Percentiles rank a stretch among this genome's conserved stretches.
phyloP scores from a whole-genome alignment of 2,888 invertebrate species.

The Dusona sp. region DNA sequence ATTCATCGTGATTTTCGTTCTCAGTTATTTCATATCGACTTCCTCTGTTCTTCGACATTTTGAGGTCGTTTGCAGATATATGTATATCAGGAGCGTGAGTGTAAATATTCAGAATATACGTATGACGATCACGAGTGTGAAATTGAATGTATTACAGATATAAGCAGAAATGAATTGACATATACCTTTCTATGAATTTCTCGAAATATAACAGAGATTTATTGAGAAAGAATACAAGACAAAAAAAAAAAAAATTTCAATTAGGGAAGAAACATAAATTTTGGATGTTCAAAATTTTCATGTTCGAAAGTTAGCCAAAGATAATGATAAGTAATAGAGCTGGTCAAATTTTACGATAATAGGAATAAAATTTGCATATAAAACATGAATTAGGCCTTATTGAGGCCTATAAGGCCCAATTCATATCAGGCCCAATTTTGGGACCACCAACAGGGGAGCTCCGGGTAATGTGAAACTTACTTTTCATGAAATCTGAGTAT shows the following conservation, averaged over 20 bases:
- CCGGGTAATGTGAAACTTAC: no score
- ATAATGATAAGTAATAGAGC: constrained; percentile 33
- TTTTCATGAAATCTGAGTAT: no score
- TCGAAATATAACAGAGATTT: constrained; percentile 15
- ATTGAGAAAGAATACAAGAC: constrained; percentile 24
- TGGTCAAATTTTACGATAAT: constrained; percentile 27
- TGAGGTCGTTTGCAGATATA: constrained; percentile 12
- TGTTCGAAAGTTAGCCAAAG: constrained; percentile 22
- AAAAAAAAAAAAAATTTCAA: constrained; percentile 10
- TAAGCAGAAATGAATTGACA: constrained; percentile 14
- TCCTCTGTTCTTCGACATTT: constrained; percentile 12
- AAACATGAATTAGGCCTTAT: no score
- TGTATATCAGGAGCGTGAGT: constrained; percentile 7
- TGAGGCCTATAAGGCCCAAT: no score
- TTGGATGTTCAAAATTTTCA: constrained; percentile 11
- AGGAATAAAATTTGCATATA: not conserved
- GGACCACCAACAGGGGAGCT: no score
- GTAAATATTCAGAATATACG: constrained; percentile 12
- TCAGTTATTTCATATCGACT: constrained; percentile 9
- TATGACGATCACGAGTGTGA: not conserved
- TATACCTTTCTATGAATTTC: constrained; percentile 14
- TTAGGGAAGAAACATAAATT: not conserved
- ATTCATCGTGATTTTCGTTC: constrained; percentile 5
- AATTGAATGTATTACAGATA: constrained; percentile 6
- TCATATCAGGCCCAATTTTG: no score